Percentiles rank a stretch among this genome's conserved stretches.
Conservation (phyloP, 64 coral and sea anemone genomes). For the Stylophora pistillata region DNA sequence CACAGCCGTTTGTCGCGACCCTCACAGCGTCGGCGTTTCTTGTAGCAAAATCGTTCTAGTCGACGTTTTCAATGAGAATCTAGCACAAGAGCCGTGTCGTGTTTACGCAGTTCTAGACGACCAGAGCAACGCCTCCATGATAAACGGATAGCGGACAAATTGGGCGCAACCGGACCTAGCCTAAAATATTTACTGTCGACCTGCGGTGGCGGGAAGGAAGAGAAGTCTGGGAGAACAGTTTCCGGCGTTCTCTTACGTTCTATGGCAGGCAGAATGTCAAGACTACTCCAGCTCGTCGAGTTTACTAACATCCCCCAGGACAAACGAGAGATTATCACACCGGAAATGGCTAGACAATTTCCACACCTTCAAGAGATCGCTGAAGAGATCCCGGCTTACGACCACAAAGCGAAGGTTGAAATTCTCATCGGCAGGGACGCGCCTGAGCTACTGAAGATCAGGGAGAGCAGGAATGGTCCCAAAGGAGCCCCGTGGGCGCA, state of each 20-base stretch:
- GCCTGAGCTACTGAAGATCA: slow-evolving; percentile 43
- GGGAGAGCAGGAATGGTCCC: slow-evolving; percentile 36
- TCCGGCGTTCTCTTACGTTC: no score
- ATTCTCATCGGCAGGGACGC: slow-evolving; percentile 46
- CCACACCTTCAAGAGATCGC: slow-evolving; percentile 10
- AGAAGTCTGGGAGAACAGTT: no score
- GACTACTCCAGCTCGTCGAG: slow-evolving; percentile 28
- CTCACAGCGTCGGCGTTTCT: neutral
- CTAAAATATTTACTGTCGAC: no score
- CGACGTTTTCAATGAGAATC: neutral
- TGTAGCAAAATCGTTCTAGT: slow-evolving; percentile 49
- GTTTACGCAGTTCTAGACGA: no score
- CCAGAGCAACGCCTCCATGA: no score
- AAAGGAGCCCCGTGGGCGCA: no score
- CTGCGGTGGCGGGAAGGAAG: no score
- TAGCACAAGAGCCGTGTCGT: no score
- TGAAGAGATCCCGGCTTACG: slow-evolving; percentile 18
- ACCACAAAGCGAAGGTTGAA: neutral
- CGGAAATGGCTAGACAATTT: neutral
- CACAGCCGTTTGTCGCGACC: neutral
- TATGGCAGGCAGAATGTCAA: neutral
- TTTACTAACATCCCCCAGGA: slow-evolving; percentile 23
- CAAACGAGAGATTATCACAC: slow-evolving; percentile 10
- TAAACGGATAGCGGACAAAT: no score
- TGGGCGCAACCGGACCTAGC: neutral